Evolutionary conservation across 2,888 invertebrate genomes (phyloP).

Genomic region (Pristionchus exspectatus): DNA sequence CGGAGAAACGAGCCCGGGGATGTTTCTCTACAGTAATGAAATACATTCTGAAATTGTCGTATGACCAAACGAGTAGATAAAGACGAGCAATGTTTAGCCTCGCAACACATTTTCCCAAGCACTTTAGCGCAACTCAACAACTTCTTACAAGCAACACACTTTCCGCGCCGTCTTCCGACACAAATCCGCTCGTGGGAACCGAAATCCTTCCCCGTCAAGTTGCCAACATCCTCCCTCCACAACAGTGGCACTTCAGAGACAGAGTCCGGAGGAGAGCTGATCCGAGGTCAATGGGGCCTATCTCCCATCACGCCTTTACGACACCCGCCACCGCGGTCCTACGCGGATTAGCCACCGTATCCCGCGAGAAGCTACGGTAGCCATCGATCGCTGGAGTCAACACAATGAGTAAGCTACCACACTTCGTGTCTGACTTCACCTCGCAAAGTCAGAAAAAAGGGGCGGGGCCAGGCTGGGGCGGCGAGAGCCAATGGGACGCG

Average conservation of each 20-base stretch:
- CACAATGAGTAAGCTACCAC: not conserved
- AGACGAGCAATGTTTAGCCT: too few relatives aligned
- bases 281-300: slow-evolving; percentile 33
- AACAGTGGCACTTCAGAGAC: not conserved
- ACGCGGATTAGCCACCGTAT: not conserved
- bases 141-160: not conserved
- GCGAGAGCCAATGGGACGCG: slow-evolving; percentile 29
- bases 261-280: not conserved
- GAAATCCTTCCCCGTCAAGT: not conserved
- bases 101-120: not conserved
- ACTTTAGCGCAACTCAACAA: not conserved
- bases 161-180: not conserved
- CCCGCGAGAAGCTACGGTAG: not conserved
- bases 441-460: slow-evolving; percentile 4
- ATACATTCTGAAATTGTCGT: too few relatives aligned
- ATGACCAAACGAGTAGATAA: too few relatives aligned
- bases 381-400: slow-evolving; percentile 18
- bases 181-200: not conserved
- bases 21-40: too few relatives aligned
- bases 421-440: not conserved
- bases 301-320: slow-evolving; percentile 14
- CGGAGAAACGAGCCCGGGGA: not conserved
- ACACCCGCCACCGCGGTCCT: not conserved
- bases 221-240: not conserved
- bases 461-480: not conserved